Conservation (phyloP, 2,888 invertebrate genomes). For the Protodeltote pygarga region DNA sequence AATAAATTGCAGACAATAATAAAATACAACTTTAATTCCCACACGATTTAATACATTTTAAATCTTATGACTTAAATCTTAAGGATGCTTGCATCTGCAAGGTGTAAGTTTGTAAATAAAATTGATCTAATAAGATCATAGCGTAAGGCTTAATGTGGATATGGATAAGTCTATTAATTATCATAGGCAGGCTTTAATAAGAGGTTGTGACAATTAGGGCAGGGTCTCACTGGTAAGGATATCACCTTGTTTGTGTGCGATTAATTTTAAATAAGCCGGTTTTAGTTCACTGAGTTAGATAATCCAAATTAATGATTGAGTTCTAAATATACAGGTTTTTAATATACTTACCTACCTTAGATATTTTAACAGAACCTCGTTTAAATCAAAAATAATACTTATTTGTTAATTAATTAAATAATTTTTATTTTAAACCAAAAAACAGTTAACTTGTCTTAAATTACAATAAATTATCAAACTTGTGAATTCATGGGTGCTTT, state of each 20-base stretch:
- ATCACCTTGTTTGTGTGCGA: constrained; percentile 18
- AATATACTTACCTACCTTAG: too few relatives aligned
- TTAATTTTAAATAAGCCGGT: constrained; percentile 16
- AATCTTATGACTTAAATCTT: rapidly evolving
- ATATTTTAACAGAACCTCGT: too few relatives aligned
- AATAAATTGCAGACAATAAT: constrained; percentile 2
- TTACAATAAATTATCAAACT: too few relatives aligned
- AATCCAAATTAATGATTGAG: too few relatives aligned
- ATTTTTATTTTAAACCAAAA: too few relatives aligned
- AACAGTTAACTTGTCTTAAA: too few relatives aligned
- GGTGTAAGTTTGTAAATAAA: constrained; percentile 15
- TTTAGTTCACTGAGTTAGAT: constrained; percentile 3
- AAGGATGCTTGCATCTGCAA: neutral
- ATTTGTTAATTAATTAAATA: too few relatives aligned
- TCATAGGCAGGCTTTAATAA: constrained; percentile 31
- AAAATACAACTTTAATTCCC: constrained; percentile 1
- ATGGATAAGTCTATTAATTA: constrained; percentile 51
- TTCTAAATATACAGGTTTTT: too few relatives aligned
- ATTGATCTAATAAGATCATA: constrained; percentile 36
- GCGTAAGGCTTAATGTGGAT: constrained; percentile 26
- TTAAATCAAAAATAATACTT: too few relatives aligned
- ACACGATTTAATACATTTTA: neutral
- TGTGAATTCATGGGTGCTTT: too few relatives aligned
- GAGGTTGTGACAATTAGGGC: constrained; percentile 46
- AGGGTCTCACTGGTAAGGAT: constrained; percentile 42